A percentile compares a stretch with the other conserved stretches of the same genome.
Conservation (phyloP, 2,888 invertebrate species). For the Campopleginae sp. region DNA sequence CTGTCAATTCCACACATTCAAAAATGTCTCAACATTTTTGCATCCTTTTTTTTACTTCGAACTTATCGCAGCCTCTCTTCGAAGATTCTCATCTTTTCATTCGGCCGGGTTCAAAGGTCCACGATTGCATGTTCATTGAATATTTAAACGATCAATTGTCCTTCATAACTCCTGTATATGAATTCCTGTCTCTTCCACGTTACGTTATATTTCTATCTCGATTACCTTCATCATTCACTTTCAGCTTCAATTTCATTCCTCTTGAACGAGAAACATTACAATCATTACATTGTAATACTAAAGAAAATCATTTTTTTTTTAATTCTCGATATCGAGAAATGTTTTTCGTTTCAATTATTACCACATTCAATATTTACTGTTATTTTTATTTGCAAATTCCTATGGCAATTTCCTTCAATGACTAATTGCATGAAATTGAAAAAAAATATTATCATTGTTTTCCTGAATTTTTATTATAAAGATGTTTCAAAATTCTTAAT, state of each 20-base stretch:
- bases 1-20: not conserved
- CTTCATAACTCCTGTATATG: not conserved
- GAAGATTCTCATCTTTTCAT: conserved; percentile 10
- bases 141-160: conserved; percentile 43
- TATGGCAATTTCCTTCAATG: not conserved
- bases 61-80: not conserved
- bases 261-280: not conserved
- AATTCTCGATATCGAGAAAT: not conserved
- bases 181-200: not conserved
- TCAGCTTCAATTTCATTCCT: not conserved
- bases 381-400: not conserved
- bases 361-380: not conserved
- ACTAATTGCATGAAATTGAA: not conserved
- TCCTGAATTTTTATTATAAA: too few species aligned
- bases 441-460: too few species aligned
- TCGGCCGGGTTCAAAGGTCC: conserved; percentile 62
- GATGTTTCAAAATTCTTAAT: too few species aligned
- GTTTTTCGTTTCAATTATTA: not conserved
- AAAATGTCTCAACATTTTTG: not conserved
- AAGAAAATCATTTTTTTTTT: not conserved
- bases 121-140: conserved; percentile 44
- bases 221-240: not conserved
- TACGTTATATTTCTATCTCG: not conserved
- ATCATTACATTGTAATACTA: not conserved
- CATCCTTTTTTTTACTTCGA: not conserved